These are phyloP conservation scores for Anoplopoma fimbria DNA, from an alignment of 2,113 vertebrate species.

Conservation along the genomic window DNA sequence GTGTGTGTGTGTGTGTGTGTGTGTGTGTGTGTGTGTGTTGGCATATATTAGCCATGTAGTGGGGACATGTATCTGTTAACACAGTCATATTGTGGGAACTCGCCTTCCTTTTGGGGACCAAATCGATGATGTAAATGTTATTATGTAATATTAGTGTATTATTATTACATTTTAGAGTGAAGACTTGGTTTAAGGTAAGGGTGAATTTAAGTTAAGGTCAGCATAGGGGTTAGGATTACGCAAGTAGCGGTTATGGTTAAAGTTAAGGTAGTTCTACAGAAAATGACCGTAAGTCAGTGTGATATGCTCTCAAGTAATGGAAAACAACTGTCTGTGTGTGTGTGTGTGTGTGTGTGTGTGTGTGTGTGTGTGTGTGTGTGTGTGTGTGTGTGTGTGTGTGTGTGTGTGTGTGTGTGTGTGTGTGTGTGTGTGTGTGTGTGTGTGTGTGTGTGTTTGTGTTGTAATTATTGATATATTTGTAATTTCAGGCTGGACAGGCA, in stretches of 20 bases:
- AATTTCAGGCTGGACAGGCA: background rate
- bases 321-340: background rate
- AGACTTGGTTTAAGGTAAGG: background rate
- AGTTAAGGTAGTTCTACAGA: no score
- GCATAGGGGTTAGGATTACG: background rate
- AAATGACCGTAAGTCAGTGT: no score
- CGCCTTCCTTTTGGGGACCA: background rate
- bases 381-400: background rate
- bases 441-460: background rate
- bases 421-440: slow-evolving; percentile 14
- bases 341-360: background rate
- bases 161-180: background rate
- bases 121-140: background rate
- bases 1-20: background rate
- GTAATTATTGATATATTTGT: background rate
- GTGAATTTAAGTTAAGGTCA: background rate
- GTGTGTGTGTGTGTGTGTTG: slow-evolving; percentile 2
- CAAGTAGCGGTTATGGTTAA: background rate
- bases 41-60: background rate
- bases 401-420: slow-evolving; percentile 9
- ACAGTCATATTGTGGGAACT: background rate
- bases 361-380: slow-evolving; percentile 11
- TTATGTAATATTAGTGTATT: background rate
- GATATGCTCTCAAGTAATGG: no score
- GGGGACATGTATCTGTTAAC: background rate